Percentiles rank a stretch among this genome's conserved stretches.
Evolutionary conservation across 1,140 invertebrate species (phyloP).

Genomic region (Antheraea pernyi): DNA sequence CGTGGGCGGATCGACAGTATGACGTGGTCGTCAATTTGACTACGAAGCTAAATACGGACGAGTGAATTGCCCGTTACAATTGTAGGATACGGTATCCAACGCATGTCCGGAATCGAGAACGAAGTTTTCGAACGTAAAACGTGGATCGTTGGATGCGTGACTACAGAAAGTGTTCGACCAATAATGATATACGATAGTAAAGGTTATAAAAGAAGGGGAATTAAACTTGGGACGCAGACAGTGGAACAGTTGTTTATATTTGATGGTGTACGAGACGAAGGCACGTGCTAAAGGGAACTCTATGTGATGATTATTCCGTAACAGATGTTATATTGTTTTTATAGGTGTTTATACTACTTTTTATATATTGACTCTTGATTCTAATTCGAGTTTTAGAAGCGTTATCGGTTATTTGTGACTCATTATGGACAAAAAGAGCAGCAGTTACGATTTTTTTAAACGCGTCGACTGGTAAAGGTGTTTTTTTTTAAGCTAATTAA

Average conservation of each 20-base stretch:
- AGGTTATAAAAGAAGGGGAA: constrained; percentile 46
- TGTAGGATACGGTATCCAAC: constrained; percentile 37
- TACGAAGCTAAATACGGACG: neutral
- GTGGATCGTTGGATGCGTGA: constrained; percentile 28
- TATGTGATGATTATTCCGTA: constrained; percentile 42
- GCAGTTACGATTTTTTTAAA: neutral
- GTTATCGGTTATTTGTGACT: neutral
- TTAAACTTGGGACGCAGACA: constrained; percentile 26
- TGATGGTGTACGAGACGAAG: constrained; percentile 24
- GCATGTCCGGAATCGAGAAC: constrained; percentile 30
- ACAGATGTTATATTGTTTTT: constrained; percentile 39
- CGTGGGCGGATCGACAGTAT: constrained; percentile 63
- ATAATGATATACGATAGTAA: constrained; percentile 17
- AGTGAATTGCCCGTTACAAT: constrained; percentile 22
- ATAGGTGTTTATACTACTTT: constrained; percentile 2
- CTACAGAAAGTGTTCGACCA: constrained; percentile 8
- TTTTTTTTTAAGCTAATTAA: neutral
- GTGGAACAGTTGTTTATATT: constrained; percentile 46
- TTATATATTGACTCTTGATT: constrained; percentile 4
- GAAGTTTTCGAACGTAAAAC: constrained; percentile 4
- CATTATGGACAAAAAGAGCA: neutral
- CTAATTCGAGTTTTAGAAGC: neutral
- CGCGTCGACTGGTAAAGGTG: neutral
- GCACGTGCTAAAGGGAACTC: constrained; percentile 50
- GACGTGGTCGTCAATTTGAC: constrained; percentile 54